A percentile compares a stretch with the other conserved stretches of the same genome.
Conservation (phyloP, 2,113 vertebrate species). For the Urocolius indicus region DNA sequence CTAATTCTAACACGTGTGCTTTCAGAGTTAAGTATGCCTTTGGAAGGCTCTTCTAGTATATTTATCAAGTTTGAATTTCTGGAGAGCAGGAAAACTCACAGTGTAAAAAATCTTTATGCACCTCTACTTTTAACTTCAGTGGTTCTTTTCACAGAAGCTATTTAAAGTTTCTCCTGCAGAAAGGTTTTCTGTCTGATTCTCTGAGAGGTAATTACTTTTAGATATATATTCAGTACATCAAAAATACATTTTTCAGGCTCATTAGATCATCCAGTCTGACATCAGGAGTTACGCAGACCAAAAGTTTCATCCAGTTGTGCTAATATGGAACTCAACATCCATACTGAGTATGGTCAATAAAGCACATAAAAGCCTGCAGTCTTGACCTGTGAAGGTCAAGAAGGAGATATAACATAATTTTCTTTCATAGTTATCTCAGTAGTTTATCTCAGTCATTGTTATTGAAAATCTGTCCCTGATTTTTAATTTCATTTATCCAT, state of each 20-base stretch:
- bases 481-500: not conserved
- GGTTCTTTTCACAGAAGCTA: not conserved
- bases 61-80: not conserved
- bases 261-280: not conserved
- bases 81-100: not conserved
- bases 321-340: not conserved
- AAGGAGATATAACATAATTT: not conserved
- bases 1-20: not conserved
- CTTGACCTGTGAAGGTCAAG: not conserved
- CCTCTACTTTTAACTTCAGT: not conserved
- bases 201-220: not conserved
- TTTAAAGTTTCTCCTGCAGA: not conserved
- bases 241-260: not conserved
- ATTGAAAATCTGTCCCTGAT: not conserved
- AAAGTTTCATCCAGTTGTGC: not conserved
- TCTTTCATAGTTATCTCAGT: not conserved
- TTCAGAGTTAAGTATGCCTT: not conserved
- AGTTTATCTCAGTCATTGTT: not conserved
- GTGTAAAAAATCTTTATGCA: not conserved
- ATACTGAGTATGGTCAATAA: not conserved
- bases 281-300: not conserved
- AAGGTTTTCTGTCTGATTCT: not conserved
- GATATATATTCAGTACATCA: not conserved
- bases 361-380: not conserved
- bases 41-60: not conserved